phyloP scores from a whole-genome alignment of 1,140 invertebrate species.

The Pectinophora gossypiella region DNA sequence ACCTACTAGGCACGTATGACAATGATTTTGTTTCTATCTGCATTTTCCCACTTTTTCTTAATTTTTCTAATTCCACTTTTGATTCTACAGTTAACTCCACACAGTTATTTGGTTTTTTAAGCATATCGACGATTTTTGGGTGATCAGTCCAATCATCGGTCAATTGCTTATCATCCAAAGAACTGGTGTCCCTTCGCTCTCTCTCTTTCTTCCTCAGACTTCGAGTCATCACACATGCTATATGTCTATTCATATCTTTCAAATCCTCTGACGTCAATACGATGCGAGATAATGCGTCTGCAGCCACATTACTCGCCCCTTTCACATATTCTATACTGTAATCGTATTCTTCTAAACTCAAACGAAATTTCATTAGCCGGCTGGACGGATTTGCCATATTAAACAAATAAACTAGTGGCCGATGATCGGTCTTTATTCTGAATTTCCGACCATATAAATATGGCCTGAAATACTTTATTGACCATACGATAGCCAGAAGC shows the following conservation, averaged over 20 bases:
- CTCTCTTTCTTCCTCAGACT: too few species aligned
- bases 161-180: too few species aligned
- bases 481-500: slow-evolving; percentile 55
- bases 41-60: too few species aligned
- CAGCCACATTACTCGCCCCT: slow-evolving; percentile 18
- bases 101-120: slow-evolving; percentile 1
- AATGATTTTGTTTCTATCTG: too few species aligned
- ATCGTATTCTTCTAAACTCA: slow-evolving; percentile 42
- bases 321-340: slow-evolving; percentile 40
- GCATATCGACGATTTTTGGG: background rate
- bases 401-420: slow-evolving; percentile 24
- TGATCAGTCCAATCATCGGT: slow-evolving; percentile 4
- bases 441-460: slow-evolving; percentile 30
- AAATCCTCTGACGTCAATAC: background rate
- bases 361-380: too few species aligned
- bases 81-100: too few species aligned
- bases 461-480: slow-evolving; percentile 27
- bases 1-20: too few species aligned
- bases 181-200: too few species aligned
- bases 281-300: slow-evolving; percentile 11
- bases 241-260: background rate
- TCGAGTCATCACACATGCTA: slow-evolving; percentile 3
- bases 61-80: too few species aligned
- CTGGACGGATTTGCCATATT: too few species aligned
- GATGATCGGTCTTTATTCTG: slow-evolving; percentile 60